A percentile compares a stretch with the other conserved stretches of the same genome.
phyloP scores from a whole-genome alignment of 30 jellyfish, hydroid and myxozoan genomes.

The Turritopsis dohrnii region DNA sequence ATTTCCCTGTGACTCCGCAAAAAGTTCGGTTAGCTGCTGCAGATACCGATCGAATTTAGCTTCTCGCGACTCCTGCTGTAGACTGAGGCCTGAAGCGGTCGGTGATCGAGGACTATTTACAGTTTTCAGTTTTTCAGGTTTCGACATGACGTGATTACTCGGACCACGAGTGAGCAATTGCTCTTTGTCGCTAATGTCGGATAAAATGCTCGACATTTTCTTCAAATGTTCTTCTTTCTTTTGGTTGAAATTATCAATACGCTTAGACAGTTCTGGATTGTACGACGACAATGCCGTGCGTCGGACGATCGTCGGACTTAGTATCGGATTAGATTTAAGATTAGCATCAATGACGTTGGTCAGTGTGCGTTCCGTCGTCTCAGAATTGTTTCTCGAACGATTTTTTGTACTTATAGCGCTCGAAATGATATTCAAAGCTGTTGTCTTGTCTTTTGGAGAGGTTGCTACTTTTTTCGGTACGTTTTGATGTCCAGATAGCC shows the following conservation, averaged over 20 bases:
- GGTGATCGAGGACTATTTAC: background rate
- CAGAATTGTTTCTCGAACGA: constrained; percentile 5
- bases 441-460: constrained; percentile 33
- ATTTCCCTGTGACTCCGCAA: constrained; percentile 12
- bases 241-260: constrained; percentile 68
- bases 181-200: constrained; percentile 5
- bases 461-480: background rate
- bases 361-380: background rate
- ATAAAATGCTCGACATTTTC: constrained; percentile 72
- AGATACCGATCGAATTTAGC: constrained; percentile 76
- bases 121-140: background rate
- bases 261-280: constrained; percentile 72
- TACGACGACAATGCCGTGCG: constrained; percentile 38
- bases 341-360: background rate
- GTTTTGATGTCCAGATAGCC: constrained; percentile 26
- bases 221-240: constrained; percentile 74
- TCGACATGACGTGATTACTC: background rate
- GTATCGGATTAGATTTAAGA: background rate
- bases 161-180: background rate
- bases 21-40: constrained; percentile 73
- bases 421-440: constrained; percentile 31
- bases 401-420: constrained; percentile 24
- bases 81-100: background rate
- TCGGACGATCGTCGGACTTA: constrained; percentile 26
- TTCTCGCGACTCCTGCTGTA: background rate